These are phyloP conservation scores for Oreochromis spilurus DNA, from an alignment of 2,113 vertebrate genomes.

Conservation along the genomic window DNA sequence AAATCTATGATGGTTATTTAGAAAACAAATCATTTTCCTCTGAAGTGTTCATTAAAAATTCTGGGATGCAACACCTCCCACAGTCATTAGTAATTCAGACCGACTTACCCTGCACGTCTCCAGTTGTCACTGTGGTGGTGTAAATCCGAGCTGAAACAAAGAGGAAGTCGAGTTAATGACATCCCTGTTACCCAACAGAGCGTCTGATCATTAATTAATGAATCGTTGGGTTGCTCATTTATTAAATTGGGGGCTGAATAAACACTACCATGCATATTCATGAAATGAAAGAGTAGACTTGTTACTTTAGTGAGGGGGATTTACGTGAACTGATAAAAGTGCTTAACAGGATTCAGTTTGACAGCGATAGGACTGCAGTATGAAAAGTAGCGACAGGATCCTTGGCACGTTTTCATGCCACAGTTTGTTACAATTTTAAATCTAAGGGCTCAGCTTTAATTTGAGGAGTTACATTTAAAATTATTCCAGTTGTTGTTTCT, in stretches of 20 bases:
- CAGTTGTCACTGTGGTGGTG: constrained; percentile 86
- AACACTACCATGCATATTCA: constrained; percentile 10
- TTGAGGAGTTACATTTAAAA: neutral
- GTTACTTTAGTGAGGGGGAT: neutral
- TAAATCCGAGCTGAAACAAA: constrained; percentile 84
- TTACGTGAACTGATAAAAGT: neutral
- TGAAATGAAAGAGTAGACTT: neutral
- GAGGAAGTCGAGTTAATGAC: constrained; percentile 19
- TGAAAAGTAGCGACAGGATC: neutral
- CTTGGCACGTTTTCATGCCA: neutral
- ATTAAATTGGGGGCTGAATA: neutral
- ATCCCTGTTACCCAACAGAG: constrained; percentile 10
- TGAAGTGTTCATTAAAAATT: neutral
- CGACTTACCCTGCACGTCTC: constrained; percentile 82
- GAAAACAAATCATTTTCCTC: neutral
- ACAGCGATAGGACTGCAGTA: neutral
- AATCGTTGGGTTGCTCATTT: constrained; percentile 7
- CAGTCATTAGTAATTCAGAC: neutral
- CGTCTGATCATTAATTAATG: constrained; percentile 26
- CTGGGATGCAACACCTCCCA: neutral
- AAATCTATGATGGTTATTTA: neutral
- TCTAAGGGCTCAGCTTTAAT: neutral
- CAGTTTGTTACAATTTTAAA: neutral
- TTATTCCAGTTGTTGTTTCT: neutral
- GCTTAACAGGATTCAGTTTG: neutral